phyloP scores from a whole-genome alignment of 2,113 vertebrate species.

The Cochlearius cochlearius region DNA sequence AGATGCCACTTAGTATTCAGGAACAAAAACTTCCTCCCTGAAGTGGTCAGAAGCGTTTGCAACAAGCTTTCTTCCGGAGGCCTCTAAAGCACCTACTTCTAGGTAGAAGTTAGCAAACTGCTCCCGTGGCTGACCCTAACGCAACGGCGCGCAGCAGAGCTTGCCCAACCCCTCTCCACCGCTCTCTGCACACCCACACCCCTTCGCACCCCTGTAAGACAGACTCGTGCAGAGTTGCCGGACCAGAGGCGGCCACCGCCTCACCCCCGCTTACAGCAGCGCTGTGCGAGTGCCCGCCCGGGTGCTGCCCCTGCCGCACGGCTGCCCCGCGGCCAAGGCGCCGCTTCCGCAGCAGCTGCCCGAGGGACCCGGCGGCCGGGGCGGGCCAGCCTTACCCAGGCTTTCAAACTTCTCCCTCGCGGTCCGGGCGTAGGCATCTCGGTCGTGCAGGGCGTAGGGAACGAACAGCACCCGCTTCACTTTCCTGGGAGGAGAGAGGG shows the following conservation, averaged over 20 bases:
- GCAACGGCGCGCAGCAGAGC: fast-evolving
- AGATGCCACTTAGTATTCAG: background rate
- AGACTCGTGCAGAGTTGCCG: fast-evolving
- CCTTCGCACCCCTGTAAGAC: fast-evolving
- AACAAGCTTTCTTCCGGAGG: background rate
- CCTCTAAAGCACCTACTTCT: too few relatives aligned
- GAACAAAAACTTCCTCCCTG: background rate
- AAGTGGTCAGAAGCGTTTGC: background rate
- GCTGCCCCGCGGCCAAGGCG: background rate
- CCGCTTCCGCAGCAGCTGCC: background rate
- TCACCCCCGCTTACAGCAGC: fast-evolving
- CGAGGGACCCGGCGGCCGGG: background rate
- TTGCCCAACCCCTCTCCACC: fast-evolving
- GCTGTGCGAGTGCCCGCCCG: background rate
- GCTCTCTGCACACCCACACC: background rate
- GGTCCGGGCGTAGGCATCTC: constrained; percentile 75
- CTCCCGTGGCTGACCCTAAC: background rate
- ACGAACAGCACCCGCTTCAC: constrained; percentile 82
- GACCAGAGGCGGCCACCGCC: background rate
- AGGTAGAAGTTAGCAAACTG: fast-evolving
- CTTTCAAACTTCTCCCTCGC: constrained; percentile 78
- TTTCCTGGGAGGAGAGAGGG: constrained; percentile 48
- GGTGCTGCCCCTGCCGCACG: background rate
- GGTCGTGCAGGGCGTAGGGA: constrained; percentile 83
- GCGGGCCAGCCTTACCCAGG: constrained; percentile 69